Evolutionary conservation across 2,113 vertebrate genomes (phyloP).

Genomic region (Austrofundulus limnaeus): DNA sequence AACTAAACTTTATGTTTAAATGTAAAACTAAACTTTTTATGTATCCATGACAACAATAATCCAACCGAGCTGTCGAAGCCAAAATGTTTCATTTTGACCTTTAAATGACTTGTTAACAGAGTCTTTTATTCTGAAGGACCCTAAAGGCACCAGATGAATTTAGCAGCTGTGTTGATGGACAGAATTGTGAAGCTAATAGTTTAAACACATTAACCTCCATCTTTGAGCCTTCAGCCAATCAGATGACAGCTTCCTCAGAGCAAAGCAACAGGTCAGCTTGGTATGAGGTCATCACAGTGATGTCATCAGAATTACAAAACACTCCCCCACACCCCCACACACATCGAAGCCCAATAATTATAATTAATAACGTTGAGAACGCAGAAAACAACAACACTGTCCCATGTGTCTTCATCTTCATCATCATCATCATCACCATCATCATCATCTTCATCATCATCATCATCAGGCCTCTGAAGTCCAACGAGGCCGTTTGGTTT

Average conservation of each 20-base stretch:
- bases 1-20: too few relatives aligned
- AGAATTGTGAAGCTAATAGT: background rate
- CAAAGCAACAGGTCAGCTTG: too few relatives aligned
- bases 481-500: slow-evolving; percentile 10
- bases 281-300: slow-evolving; percentile 70
- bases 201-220: background rate
- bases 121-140: too few relatives aligned
- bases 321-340: slow-evolving; percentile 8
- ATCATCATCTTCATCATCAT: too few relatives aligned
- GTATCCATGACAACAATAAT: too few relatives aligned
- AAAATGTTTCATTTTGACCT: too few relatives aligned
- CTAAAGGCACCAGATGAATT: too few relatives aligned
- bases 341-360: slow-evolving; percentile 22
- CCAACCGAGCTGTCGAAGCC: too few relatives aligned
- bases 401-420: slow-evolving; percentile 28
- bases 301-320: slow-evolving; percentile 35
- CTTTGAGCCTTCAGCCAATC: slow-evolving; percentile 8
- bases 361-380: slow-evolving; percentile 36
- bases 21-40: too few relatives aligned
- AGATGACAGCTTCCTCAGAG: background rate
- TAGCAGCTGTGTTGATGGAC: too few relatives aligned
- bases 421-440: slow-evolving; percentile 11
- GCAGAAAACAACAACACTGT: slow-evolving; percentile 29
- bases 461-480: slow-evolving; percentile 25
- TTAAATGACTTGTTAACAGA: too few relatives aligned